Evolutionary conservation across 2,888 invertebrate genomes (phyloP), one percentile per base, ranked within the genome.

Genomic region (Spisula solida): DNA sequence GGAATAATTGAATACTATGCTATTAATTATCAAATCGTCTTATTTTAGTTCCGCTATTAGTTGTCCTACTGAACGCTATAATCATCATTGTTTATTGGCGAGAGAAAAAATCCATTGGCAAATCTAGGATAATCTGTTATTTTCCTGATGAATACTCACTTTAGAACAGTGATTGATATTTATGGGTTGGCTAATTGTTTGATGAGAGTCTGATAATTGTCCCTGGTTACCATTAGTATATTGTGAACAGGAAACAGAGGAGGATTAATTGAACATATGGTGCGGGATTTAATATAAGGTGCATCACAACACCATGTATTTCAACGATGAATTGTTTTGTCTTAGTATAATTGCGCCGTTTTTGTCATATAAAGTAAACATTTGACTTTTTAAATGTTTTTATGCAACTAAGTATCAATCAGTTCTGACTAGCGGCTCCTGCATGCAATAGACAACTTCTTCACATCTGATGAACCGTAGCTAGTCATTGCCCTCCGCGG

Each of bases 241-340:
- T 66, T 66, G n/a, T n/a, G 60, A 31, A 75, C 14, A 34, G 34
- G 34, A 75, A 75, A 31, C 5, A 5, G 18, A 10, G 1, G 16
- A 18, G 34, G 6, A 75, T 75, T 75, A 75, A 75, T 34, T 75
- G 75, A 25, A 75, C 75, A 31, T 75, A 75, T 75, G 75, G 31
- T 25, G 34, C 18, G 41, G 31, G 34, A 14, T 75, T 75, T 10
- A 75, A 12, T 18, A 75, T 31, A 75, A 31, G 14, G 14, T 66
- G n/a, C 25, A 25, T 66, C 5, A 10, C 10, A 25, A 66, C 10
- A 66, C 0, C 20, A 66, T 25, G 60, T 66, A 25, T 66, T 66
- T 66, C 25, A 51, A 51, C 51, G 12, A 51, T 14, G 51, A 1
- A 51, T 5, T 41, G 41, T 8, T 41, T 41, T 41, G 2, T 41